Conservation (phyloP, 1,140 invertebrate genomes). For the Drosophila eugracilis region DNA sequence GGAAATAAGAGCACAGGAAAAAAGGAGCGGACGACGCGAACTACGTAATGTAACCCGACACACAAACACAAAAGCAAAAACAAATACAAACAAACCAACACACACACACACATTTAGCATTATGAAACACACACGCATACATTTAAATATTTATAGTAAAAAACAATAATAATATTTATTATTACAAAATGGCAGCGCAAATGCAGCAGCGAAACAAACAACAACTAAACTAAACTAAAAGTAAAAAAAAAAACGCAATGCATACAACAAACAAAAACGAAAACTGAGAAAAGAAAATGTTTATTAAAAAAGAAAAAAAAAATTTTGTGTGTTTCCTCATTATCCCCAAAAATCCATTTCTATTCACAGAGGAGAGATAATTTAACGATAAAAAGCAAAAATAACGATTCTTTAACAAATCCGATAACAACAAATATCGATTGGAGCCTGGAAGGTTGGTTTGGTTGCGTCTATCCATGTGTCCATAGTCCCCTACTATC, state of each 20-base stretch:
- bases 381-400: constrained; percentile 3
- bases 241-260: constrained; percentile 60
- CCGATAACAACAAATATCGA: constrained; percentile 6
- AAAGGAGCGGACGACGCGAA: constrained; percentile 10
- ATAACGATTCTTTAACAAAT: constrained; percentile 5
- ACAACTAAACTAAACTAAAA: constrained; percentile 45
- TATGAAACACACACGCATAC: constrained; percentile 42
- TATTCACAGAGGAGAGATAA: constrained; percentile 36
- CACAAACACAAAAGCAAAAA: constrained; percentile 30
- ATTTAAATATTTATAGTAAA: constrained; percentile 78
- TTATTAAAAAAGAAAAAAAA: constrained; percentile 69
- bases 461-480: constrained; percentile 22
- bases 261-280: constrained; percentile 58
- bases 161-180: constrained; percentile 77
- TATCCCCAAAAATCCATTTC: constrained; percentile 19
- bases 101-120: constrained; percentile 48
- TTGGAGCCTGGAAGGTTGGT: constrained; percentile 24
- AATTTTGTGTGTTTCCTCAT: constrained; percentile 57
- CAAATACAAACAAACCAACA: constrained; percentile 12
- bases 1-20: constrained; percentile 16
- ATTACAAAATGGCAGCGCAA: constrained; percentile 61
- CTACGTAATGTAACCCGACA: constrained; percentile 15
- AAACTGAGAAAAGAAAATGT: constrained; percentile 64
- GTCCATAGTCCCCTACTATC: not conserved
- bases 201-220: constrained; percentile 47